Evolutionary conservation across 2,888 invertebrate genomes (phyloP).

Genomic region (Andrena flavipes): DNA sequence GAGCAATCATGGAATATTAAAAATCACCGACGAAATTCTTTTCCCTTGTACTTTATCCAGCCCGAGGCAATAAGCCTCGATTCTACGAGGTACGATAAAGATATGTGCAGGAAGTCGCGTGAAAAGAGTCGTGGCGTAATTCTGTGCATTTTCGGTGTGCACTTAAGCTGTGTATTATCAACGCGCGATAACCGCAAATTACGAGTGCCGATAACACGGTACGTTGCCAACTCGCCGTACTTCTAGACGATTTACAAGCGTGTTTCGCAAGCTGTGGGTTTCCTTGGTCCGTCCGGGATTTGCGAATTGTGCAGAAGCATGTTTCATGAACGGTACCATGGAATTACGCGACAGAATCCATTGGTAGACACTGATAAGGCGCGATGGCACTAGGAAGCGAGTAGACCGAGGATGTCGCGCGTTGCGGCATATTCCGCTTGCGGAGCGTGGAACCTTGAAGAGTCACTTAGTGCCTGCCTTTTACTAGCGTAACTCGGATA

Average conservation of each 20-base stretch:
- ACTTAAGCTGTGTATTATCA: slow-evolving; percentile 35
- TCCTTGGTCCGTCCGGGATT: slow-evolving; percentile 8
- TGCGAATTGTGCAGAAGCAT: neutral
- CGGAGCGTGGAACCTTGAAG: slow-evolving; percentile 63
- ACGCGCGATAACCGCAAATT: slow-evolving; percentile 3
- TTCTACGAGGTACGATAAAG: neutral
- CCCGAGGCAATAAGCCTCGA: neutral
- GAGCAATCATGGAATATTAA: neutral
- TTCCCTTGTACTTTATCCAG: neutral
- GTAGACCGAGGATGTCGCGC: neutral
- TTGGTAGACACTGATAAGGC: neutral
- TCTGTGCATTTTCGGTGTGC: slow-evolving; percentile 40
- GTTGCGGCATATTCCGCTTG: slow-evolving; percentile 41
- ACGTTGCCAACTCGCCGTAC: slow-evolving; percentile 19
- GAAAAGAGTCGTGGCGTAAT: neutral
- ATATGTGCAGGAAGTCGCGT: neutral
- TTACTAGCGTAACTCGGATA: slow-evolving; percentile 74
- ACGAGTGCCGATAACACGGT: neutral
- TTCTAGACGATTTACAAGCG: slow-evolving; percentile 14
- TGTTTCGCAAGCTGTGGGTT: slow-evolving; percentile 25
- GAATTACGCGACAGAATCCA: neutral
- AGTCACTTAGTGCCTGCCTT: slow-evolving; percentile 79
- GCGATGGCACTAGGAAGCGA: slow-evolving; percentile 3
- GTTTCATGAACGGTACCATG: neutral
- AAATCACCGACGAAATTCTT: neutral